Evolutionary conservation across 2,888 invertebrate genomes (phyloP), one percentile per base, ranked within the genome.

Genomic region (Amphipyra tragopoginis): DNA sequence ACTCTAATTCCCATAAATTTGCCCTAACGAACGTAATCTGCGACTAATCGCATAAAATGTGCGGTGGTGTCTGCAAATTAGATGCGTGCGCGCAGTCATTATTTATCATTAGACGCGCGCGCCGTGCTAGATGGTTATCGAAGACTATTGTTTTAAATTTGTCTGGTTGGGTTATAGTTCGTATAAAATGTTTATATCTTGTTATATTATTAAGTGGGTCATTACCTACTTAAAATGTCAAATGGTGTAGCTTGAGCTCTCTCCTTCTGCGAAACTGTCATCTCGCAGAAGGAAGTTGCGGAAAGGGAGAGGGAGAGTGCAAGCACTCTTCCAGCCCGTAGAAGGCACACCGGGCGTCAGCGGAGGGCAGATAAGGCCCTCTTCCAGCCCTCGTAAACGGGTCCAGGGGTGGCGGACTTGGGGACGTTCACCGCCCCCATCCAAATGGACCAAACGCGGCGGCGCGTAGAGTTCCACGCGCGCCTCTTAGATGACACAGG

Each of bases 101-200:
- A 80, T 73, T 62, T 70, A 56, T 62, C 65, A 80, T 77, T 74
- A 80, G 21, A n/a, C 38, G 62, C 71, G 65, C 75, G 80, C 51
- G 62, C 54, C 14, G 51, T 50, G 64, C 36, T 38, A 58, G 78
- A 70, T 43, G 78, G 78, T 77, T 74, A 77, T 80, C 75, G 34
- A 5, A 1, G 8, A 26, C 74, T 33, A 71, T 71, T 71, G 76
- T 70, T 13, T 72, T 72, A 45, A 42, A 75, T 75, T 56, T 51
- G 72, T 71, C 34, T 65, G 33, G 51, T 38, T 57, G 56, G 66
- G 58, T 74, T 63, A 42, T 47, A 62, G 59, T 66, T 72, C 47
- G 51, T 26, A 44, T 45, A 38, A 40, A 55, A 57, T 60, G 13
- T 33, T 43, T 26, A 26, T 33, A 36, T 47, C 15, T 66, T 43